Evolutionary conservation across 2,888 invertebrate genomes (phyloP), one percentile per base, ranked within the genome.

Genomic region (Agelastica alni): DNA sequence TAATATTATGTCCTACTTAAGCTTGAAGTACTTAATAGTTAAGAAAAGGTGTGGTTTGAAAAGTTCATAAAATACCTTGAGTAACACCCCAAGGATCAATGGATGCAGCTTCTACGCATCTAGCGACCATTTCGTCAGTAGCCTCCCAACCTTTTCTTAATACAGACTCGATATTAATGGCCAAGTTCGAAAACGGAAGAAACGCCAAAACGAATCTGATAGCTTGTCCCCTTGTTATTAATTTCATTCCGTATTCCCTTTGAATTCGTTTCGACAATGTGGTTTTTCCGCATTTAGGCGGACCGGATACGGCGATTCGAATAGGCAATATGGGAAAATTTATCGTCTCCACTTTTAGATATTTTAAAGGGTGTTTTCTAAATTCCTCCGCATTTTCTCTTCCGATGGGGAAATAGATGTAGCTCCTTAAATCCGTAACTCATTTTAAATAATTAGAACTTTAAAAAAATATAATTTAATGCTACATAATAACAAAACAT

Each of bases 261-360:
- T 80, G 76, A 18, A 86, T 77, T 63, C 84, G 79, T 41, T 77
- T 73, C 3, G 83, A 79, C 30, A 87, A 68, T 3, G 77, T 75
- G 44, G 83, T 82, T 75, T 83, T 84, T 1, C 86, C 87, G 20
- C 80, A 82, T 68, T 84, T 85, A 2, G 85, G 83, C 13, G 85
- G 80, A 4, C 87, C 87, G 42, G 83, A 80, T 16, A 87, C 69
- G 17, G 80, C 77, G 37, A 87, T 72, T 61, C 78, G 78, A 7
- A 83, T 71, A 2, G 84, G 82, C 60, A 80, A 75, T 53, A 79
- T 67, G n/a, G 79, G 78, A 63, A 78, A 80, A 7, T 70, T 66
- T 20, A 74, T 67, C 9, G 81, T 76, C 41, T 75, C 75, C 17
- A 79, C 73, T 51, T 68, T 66, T 4, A 82, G 70, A 64, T 84